Conservation (phyloP, 1,140 invertebrate species). For the Drosophila hydei region DNA sequence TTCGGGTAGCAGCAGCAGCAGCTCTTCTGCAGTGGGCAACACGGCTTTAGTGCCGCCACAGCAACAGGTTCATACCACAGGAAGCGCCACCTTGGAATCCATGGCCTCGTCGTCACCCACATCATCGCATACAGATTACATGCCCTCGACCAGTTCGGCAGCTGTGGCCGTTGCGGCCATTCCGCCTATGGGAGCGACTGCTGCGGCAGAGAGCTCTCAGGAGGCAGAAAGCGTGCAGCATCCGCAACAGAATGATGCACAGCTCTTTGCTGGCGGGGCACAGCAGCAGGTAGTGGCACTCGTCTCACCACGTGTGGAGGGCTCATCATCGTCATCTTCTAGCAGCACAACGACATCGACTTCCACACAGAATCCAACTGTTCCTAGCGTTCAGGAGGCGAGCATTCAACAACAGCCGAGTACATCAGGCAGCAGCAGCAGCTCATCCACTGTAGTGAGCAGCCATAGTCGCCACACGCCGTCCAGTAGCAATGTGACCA, state of each 20-base stretch:
- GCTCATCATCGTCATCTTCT: slow-evolving; percentile 56
- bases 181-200: slow-evolving; percentile 83
- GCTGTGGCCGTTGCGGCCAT: slow-evolving; percentile 84
- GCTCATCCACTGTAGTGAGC: slow-evolving; percentile 80
- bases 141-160: slow-evolving; percentile 88
- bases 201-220: slow-evolving; percentile 80
- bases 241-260: slow-evolving; percentile 74
- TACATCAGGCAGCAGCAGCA: slow-evolving; percentile 77
- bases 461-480: slow-evolving; percentile 86
- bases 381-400: slow-evolving; percentile 80
- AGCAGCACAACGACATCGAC: slow-evolving; percentile 57
- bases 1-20: slow-evolving; percentile 53
- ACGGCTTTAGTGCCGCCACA: slow-evolving; percentile 87
- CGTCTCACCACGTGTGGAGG: slow-evolving; percentile 89
- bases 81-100: slow-evolving; percentile 85
- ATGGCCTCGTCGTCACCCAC: slow-evolving; percentile 86
- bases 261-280: slow-evolving; percentile 84
- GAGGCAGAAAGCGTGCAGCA: slow-evolving; percentile 83
- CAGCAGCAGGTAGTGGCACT: slow-evolving; percentile 89
- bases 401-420: slow-evolving; percentile 83
- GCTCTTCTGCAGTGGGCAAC: slow-evolving; percentile 76
- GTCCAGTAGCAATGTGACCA: slow-evolving; percentile 87
- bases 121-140: slow-evolving; percentile 88
- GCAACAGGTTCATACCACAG: slow-evolving; percentile 86
- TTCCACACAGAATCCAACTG: slow-evolving; percentile 64